Percentiles rank a stretch among this genome's conserved stretches.
These are phyloP conservation scores for Amiota mariae DNA, from an alignment of 2,888 invertebrate genomes.

Conservation along the genomic window DNA sequence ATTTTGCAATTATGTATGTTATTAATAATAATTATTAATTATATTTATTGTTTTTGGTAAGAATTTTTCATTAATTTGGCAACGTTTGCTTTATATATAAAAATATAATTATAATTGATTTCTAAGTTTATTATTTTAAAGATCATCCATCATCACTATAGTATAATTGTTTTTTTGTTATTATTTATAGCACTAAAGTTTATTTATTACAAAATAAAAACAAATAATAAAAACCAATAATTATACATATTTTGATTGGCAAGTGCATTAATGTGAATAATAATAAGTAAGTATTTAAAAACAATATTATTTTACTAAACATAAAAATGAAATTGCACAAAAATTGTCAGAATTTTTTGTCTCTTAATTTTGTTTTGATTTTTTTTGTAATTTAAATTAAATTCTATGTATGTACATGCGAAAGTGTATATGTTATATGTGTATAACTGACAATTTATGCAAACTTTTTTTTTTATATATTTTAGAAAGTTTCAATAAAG, in stretches of 20 bases:
- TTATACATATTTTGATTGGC: conserved; percentile 20
- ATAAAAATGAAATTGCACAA: conserved; percentile 30
- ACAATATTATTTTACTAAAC: background rate
- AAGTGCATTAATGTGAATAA: conserved; percentile 36
- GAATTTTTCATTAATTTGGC: conserved; percentile 4
- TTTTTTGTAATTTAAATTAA: conserved; percentile 22
- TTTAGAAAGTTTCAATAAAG: background rate
- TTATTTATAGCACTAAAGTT: no score
- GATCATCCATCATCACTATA: no score
- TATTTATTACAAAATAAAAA: background rate
- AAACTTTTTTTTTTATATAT: background rate
- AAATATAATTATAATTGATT: no score
- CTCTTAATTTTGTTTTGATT: background rate
- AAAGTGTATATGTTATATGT: conserved; percentile 14
- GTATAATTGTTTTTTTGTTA: no score
- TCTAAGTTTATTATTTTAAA: no score
- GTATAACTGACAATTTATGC: background rate
- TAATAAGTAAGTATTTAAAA: no score
- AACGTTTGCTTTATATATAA: conserved; percentile 4
- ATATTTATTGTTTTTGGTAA: no score
- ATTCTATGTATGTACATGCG: conserved; percentile 12
- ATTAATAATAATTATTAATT: conserved; percentile 4
- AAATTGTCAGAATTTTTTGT: background rate
- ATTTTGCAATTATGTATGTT: no score
- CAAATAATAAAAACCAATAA: conserved; percentile 11